Base-by-base conservation (phyloP, 2,888 invertebrate genomes). In the Aplocera efformata region DNA sequence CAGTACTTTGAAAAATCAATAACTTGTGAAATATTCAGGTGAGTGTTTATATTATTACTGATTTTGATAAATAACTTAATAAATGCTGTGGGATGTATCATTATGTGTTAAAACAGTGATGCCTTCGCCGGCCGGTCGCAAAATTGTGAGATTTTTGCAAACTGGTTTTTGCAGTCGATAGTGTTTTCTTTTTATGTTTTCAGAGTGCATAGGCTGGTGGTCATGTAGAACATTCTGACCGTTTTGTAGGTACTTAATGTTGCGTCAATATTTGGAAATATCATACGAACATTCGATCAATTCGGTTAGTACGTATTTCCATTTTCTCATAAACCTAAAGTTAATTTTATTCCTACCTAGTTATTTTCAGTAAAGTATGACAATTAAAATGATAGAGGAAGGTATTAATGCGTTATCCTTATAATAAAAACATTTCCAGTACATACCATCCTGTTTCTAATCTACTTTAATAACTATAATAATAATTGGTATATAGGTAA, bases 111-210 rank as follows among this genome's bases (percentile, higher is more conserved):
- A 45, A 52, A 58, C 53, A 54, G 47, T 42, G 25, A 11, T 26
- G 37, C 40, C 62, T 55, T 65, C 58, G 65, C 60, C 63, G 64
- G 67, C 70, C 56, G 66, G 67, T 65, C 67, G 74, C 67, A 67
- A 75, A 73, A 69, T 75, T 72, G 68, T 71, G 70, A 76, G 76
- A 78, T 79, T 83, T 81, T 70, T 61, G 68, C 68, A 73, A 74
- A 76, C 73, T 56, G 79, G 81, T 80, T 81, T 56, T 51, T 65
- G 61, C 57, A 48, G 54, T 69, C 73, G 67, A 63, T 60, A 60
- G 63, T 46, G 44, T 42, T 41, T 41, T 45, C 39, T 48, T 49
- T 49, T 50, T 63, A 58, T 60, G 56, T 60, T 60, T 63, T 63
- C 54, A 50, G 48, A 60, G 13, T 17, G 13, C 13, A 17, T 17